Evolutionary conservation across 2,113 vertebrate species (phyloP).

Genomic region (Anarrhichthys ocellatus): DNA sequence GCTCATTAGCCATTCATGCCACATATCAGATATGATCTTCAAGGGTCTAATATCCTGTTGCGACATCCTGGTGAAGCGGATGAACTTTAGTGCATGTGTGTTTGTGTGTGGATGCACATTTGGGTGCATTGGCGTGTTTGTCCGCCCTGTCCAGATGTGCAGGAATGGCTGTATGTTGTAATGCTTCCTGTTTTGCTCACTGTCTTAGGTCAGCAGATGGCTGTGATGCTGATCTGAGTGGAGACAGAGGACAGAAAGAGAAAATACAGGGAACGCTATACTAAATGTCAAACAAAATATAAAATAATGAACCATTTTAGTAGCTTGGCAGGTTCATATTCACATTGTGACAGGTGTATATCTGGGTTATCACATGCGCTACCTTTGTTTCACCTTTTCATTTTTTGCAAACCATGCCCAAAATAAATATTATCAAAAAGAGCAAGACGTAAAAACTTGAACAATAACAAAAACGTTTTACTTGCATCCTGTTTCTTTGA

Average conservation of each 20-base stretch:
- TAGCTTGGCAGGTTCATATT: background rate
- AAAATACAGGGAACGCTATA: background rate
- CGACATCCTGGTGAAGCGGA: conserved; percentile 48
- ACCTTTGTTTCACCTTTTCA: background rate
- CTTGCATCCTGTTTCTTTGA: conserved; percentile 53
- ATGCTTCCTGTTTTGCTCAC: conserved; percentile 80
- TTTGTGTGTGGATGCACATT: conserved; percentile 34
- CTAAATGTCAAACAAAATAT: background rate
- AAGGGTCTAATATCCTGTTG: conserved; percentile 71
- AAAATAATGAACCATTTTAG: background rate
- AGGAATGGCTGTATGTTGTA: conserved; percentile 67
- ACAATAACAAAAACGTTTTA: conserved; percentile 29
- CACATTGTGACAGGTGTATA: background rate
- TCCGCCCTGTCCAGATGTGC: conserved; percentile 74
- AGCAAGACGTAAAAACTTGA: background rate
- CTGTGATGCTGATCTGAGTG: conserved; percentile 17
- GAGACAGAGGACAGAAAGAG: background rate
- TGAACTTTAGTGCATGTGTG: background rate
- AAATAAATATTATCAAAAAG: conserved; percentile 1
- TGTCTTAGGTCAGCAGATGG: conserved; percentile 58
- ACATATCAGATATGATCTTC: conserved; percentile 45
- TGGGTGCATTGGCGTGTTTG: conserved; percentile 60
- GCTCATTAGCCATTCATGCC: conserved; percentile 52
- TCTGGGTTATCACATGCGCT: background rate
- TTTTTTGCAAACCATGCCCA: background rate